Evolutionary conservation across 2,797 vertebrate genomes (phyloP), one percentile per base, ranked within the genome.

Genomic region (Prionace glauca): DNA sequence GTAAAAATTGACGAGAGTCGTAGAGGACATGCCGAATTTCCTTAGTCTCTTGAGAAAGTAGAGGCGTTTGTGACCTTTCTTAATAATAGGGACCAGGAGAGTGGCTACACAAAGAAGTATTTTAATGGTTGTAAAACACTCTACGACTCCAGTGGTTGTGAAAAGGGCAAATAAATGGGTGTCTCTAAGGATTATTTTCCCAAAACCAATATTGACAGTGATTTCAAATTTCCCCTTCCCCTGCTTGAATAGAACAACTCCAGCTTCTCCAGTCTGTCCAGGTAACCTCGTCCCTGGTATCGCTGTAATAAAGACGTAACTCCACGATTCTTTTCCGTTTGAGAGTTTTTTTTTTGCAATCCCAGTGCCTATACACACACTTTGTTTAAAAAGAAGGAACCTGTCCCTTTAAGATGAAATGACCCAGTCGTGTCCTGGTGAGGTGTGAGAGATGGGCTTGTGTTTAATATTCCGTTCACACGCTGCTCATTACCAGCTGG

Each of bases 401-500:
- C 26, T 95, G 93, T n/a, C 93, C 71, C 93, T 77, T 95, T 95
- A 74, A 95, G 50, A 50, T 95, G 50, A 95, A 50, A 77, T 22
- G 18, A 72, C 41, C 50, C 93, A 69, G 69, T 77, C 45, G 9
- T 74, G 69, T 74, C 71, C 41, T 22, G 45, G 45, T 77, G 93
- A 95, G 72, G 71, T 74, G 93, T 72, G 71, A 71, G 72, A 95
- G 90, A 92, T 92, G 90, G 45, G 32, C 97, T 98, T 97, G 98
- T 97, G 97, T 97, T 97, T 97, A 97, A 97, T 97, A 97, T 98
- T 97, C 97, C 96, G 97, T 97, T 98, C 98, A 97, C 98, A 98
- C 97, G 97, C 97, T 97, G 96, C 97, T 94, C 95, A 95, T 97
- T 97, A 98, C 98, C 98, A 98, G 98, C 98, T 98, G 98, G 98